Percentiles rank a stretch among this genome's conserved stretches.
Evolutionary conservation across 2,888 invertebrate species (phyloP).

Genomic region (Drosophila parthenogenetica): DNA sequence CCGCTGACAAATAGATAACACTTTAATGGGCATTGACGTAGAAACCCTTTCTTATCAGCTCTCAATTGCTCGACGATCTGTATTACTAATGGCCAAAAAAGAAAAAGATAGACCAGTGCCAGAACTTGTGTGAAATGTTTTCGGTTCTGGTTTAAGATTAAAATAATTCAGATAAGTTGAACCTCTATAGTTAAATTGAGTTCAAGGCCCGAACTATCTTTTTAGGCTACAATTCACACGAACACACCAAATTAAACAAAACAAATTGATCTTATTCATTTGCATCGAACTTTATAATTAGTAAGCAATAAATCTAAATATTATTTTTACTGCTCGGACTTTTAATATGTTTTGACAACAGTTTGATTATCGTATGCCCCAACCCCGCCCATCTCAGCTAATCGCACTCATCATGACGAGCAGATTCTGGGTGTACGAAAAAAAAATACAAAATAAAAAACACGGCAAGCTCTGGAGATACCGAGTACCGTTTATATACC

Average conservation of each 20-base stretch:
- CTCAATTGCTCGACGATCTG: too few relatives aligned
- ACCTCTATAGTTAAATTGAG: too few relatives aligned
- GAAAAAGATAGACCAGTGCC: too few relatives aligned
- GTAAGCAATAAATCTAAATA: conserved; percentile 24
- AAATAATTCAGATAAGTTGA: too few relatives aligned
- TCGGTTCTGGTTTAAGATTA: too few relatives aligned
- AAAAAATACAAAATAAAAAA: neutral
- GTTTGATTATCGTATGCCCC: conserved; percentile 31
- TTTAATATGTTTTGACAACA: conserved; percentile 27
- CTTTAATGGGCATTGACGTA: too few relatives aligned
- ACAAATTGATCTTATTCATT: conserved; percentile 14
- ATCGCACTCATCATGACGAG: conserved; percentile 33
- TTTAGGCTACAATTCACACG: conserved; percentile 10
- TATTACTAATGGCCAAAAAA: too few relatives aligned
- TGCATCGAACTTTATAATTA: neutral
- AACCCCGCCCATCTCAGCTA: neutral
- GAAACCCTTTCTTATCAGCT: too few relatives aligned
- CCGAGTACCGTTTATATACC: conserved; percentile 17
- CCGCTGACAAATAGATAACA: neutral
- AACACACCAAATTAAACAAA: conserved; percentile 4
- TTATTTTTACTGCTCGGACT: conserved; percentile 5
- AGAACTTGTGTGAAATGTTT: too few relatives aligned
- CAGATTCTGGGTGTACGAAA: conserved; percentile 8
- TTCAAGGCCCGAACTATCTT: neutral
- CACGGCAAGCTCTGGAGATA: conserved; percentile 7